Evolutionary conservation across 30 jellyfish, hydroid and myxozoan genomes (phyloP), one percentile per base, ranked within the genome.

Genomic region (Calvadosia cruxmelitensis): DNA sequence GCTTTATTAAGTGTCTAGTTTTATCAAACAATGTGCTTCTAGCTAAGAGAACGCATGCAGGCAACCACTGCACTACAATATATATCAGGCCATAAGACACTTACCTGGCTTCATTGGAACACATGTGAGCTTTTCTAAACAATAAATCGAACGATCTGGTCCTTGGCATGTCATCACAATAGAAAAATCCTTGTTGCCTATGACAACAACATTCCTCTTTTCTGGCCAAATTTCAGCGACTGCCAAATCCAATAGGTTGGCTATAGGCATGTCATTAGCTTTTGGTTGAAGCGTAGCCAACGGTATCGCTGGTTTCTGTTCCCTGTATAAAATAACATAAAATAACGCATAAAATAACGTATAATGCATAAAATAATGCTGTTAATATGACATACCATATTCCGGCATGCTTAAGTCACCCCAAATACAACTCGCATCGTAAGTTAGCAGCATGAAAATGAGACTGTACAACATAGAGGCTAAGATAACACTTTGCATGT

Each of bases 181-280:
- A 12, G 85, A 75, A 64, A 75, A 75, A 23, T 64, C 63, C 27
- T 51, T 16, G 33, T 75, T 75, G 15, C 85, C 85, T 31, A 64
- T 34, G 15, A 75, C 70, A 30, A 75, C 28, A 2, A 65, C 50
- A 65, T 72, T 72, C 34, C 63, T 27, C 24, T 65, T 75, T 25
- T 75, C 85, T 0, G 71, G 85, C 85, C 85, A 75, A 16, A 27
- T 52, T 49, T 75, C 85, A 13, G 69, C 33, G 28, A 75, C 78
- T 27, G 76, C 65, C 27, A 75, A 68, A 64, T 75, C 85, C n/a
- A 30, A 3, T 25, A 65, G 3, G 33, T 50, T 33, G 29, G 64
- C 49, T 2, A 75, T 53, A 10, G 77, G 35, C 12, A 34, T 31
- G 62, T 64, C 78, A 42, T 36, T 29, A 32, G 48, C 2, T 0